Base-by-base conservation (phyloP, 2,888 invertebrate species). In the Agonum fuliginosum region DNA sequence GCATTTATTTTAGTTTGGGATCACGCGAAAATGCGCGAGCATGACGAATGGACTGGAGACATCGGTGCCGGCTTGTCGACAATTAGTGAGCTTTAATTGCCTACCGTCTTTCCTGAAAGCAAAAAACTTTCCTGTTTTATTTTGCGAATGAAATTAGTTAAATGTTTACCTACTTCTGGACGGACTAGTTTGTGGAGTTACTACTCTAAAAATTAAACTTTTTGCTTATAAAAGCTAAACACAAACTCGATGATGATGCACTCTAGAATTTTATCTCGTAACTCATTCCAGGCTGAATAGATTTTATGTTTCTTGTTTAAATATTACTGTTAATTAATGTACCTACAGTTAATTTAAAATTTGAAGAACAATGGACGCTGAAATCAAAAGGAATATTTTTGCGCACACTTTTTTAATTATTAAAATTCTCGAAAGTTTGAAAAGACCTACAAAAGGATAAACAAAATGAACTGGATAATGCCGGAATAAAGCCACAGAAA, bases 81-180 rank as follows among this genome's bases (percentile, higher is more conserved):
- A 74, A 74, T 74, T 74, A 74, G 19, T 43, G 8, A 10, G 43
- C 62, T 74, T 74, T 46, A 74, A 62, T 74, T 46, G 43, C 37
- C 14, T 10, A 58, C 41, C 30, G 27, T 27, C 46, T 74, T 74
- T 74, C 43, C 62, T 74, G 62, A 74, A 62, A 17, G 74, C 27
- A 74, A 46, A 43, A 58, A 58, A 24, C 24, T 54, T 58, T 24
- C 8, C 17, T 41, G 12, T 54, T 73, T 54, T 54, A 58, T 73
- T 73, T 58, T 54, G 19, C 14, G 58, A 73, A 73, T 41, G 10
- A 73, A 73, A 73, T 73, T 73, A 73, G 20, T 17, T 73, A 54
- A 72, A 72, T 54, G 73, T 70, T 67, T 58, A 58, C 24, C 58
- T 58, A 24, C 54, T 20, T 54, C 12, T 3, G 24, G 2, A n/a